These are phyloP conservation scores for Drosophila suzukii DNA, from an alignment of 1,140 invertebrate species.

Conservation along the genomic window DNA sequence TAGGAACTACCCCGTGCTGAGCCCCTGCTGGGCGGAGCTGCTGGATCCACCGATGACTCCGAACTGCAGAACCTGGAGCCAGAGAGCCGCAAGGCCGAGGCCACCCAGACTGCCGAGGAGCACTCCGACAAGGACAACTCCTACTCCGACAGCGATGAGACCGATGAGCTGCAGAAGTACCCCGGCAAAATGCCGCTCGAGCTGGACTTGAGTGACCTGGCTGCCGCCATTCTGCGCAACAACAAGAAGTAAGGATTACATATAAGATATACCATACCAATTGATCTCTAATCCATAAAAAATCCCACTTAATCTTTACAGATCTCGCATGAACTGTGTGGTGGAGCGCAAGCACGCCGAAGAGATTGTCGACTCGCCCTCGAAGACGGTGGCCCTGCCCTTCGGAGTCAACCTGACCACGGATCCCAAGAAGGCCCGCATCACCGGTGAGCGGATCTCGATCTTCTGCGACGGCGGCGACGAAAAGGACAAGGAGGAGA, in stretches of 20 bases:
- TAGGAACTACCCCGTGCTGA: conserved; percentile 83
- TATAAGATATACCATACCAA: neutral
- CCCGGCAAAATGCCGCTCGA: conserved; percentile 91
- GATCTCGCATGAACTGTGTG: conserved; percentile 93
- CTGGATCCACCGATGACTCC: conserved; percentile 64
- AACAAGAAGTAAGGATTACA: conserved; percentile 87
- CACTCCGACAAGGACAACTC: conserved; percentile 67
- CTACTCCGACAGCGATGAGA: conserved; percentile 81
- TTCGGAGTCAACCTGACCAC: conserved; percentile 90
- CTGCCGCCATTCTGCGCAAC: conserved; percentile 90
- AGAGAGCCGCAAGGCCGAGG: conserved; percentile 60
- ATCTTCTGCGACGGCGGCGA: conserved; percentile 93
- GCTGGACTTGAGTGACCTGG: conserved; percentile 92
- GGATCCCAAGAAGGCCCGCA: conserved; percentile 89
- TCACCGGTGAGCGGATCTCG: conserved; percentile 93
- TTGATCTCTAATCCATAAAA: neutral
- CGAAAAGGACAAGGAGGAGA: conserved; percentile 47
- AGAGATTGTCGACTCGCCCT: conserved; percentile 91
- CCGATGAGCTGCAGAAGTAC: conserved; percentile 87
- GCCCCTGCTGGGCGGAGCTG: conserved; percentile 69
- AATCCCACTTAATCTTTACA: conserved; percentile 13
- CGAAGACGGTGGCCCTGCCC: conserved; percentile 87
- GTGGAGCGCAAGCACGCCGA: conserved; percentile 93
- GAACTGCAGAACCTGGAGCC: conserved; percentile 74
- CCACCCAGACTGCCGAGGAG: conserved; percentile 46